These are phyloP conservation scores for Macrochelys suwanniensis DNA, from an alignment of 2,797 vertebrate species.

Conservation along the genomic window DNA sequence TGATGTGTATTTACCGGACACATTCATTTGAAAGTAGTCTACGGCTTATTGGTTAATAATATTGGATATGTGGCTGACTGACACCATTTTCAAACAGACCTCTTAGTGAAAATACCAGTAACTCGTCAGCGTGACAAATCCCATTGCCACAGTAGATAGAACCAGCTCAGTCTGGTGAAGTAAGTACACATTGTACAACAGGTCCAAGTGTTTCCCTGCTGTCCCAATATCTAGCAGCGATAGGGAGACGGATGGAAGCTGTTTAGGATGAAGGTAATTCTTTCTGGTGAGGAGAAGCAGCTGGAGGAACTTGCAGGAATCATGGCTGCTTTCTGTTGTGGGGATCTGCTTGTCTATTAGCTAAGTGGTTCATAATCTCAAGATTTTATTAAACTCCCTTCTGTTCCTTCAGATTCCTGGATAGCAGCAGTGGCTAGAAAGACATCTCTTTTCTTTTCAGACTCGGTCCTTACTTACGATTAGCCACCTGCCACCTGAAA, in stretches of 20 bases:
- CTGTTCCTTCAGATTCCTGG: not conserved
- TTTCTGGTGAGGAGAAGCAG: not conserved
- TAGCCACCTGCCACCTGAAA: not conserved
- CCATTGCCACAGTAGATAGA: not conserved
- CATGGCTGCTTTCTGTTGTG: not conserved
- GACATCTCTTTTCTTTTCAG: not conserved
- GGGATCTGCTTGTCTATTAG: not conserved
- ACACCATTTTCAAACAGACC: not conserved
- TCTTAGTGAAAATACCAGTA: not conserved
- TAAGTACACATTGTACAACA: not conserved
- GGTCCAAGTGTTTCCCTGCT: not conserved
- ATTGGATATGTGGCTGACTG: slow-evolving; percentile 5
- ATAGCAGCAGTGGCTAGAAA: not conserved
- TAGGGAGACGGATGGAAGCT: not conserved
- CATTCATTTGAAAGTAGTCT: slow-evolving; percentile 35
- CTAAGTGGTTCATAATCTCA: rapidly evolving
- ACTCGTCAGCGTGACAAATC: not conserved
- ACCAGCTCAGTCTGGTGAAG: not conserved
- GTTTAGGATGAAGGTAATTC: not conserved
- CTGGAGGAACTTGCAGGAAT: not conserved
- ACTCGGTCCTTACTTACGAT: not conserved
- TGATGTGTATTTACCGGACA: not conserved
- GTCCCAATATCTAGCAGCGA: not conserved
- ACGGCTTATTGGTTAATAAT: slow-evolving; percentile 13
- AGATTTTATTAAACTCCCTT: not conserved